Percentiles rank a stretch among this genome's conserved stretches.
phyloP scores from a whole-genome alignment of 2,113 vertebrate genomes.

The Xiphorhynchus elegans region DNA sequence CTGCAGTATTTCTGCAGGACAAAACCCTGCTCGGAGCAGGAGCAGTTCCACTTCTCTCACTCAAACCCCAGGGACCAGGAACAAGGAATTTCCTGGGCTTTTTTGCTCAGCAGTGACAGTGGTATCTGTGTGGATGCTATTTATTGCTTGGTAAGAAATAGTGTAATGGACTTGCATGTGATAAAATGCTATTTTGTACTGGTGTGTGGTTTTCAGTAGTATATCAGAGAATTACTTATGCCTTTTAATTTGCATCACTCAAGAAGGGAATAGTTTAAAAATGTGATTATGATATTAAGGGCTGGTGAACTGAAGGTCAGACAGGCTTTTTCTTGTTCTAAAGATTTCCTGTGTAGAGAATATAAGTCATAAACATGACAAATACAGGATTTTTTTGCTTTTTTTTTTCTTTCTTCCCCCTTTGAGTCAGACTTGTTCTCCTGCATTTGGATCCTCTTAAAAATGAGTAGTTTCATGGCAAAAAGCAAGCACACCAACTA shows the following conservation, averaged over 20 bases:
- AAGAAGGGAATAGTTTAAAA: background rate
- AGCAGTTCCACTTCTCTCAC: background rate
- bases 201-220: background rate
- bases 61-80: background rate
- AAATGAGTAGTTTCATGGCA: background rate
- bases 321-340: background rate
- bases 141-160: background rate
- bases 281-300: background rate
- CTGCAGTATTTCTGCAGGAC: background rate
- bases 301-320: background rate
- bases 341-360: background rate
- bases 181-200: background rate
- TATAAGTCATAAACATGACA: background rate
- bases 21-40: background rate
- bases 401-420: background rate
- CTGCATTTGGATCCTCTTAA: background rate
- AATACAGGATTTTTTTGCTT: background rate
- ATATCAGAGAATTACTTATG: background rate
- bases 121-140: background rate
- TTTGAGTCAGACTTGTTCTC: background rate
- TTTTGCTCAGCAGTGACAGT: background rate
- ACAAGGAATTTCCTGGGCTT: background rate
- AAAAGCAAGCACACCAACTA: background rate
- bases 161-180: background rate
- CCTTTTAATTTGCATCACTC: constrained; percentile 14